Conservation (phyloP, 1,140 invertebrate genomes). For the Neomicropteryx cornuta region DNA sequence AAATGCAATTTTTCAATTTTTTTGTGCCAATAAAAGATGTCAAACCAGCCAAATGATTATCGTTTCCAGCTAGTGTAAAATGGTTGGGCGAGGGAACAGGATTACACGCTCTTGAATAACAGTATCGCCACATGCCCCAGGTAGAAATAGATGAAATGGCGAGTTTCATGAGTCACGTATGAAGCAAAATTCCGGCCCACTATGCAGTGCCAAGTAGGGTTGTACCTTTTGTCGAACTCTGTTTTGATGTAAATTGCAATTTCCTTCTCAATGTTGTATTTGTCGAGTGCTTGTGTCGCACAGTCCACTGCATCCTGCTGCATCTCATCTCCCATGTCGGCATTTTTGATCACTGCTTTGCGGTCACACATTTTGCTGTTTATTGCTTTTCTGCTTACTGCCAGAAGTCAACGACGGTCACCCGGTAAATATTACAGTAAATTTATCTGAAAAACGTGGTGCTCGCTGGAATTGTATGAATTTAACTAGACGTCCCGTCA, state of each 20-base stretch:
- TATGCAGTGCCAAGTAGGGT: conserved; percentile 96
- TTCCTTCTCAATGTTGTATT: conserved; percentile 99
- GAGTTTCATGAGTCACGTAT: conserved; percentile 93
- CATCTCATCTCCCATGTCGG: conserved; percentile 99
- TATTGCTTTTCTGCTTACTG: too few relatives aligned
- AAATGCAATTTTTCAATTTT: too few relatives aligned
- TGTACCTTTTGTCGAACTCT: conserved; percentile 98
- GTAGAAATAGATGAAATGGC: conserved; percentile 97
- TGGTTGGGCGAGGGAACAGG: too few relatives aligned
- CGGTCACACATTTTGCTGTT: conserved; percentile 80
- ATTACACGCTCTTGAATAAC: conserved; percentile 96
- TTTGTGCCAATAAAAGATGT: too few relatives aligned
- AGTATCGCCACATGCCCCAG: conserved; percentile 94
- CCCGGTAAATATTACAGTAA: too few relatives aligned
- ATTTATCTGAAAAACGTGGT: too few relatives aligned
- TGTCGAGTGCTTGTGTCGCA: conserved; percentile 96
- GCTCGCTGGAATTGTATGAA: too few relatives aligned
- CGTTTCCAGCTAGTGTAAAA: too few relatives aligned
- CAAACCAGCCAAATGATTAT: too few relatives aligned
- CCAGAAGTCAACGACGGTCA: too few relatives aligned
- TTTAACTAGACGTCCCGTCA: too few relatives aligned
- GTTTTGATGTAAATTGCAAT: conserved; percentile 97
- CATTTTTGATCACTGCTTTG: conserved; percentile 99
- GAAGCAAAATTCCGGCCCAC: conserved; percentile 91
- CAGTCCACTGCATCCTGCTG: conserved; percentile 99